phyloP scores from a whole-genome alignment of 2,113 vertebrate species.

The human region DNA sequence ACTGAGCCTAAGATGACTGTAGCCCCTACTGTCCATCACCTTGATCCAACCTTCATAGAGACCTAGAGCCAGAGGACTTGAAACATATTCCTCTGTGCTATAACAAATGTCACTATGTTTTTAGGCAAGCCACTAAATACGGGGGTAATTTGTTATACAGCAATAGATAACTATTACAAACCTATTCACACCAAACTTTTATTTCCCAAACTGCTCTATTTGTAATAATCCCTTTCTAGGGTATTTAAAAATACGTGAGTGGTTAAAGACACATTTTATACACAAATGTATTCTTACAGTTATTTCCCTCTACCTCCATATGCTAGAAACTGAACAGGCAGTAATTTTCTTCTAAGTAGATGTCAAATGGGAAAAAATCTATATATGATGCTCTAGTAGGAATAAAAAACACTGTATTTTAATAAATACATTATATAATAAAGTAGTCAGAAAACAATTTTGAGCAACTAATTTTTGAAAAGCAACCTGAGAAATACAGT shows the following conservation, averaged over 20 bases:
- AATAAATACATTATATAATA: not conserved
- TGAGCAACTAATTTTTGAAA: not conserved
- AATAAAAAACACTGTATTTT: not conserved
- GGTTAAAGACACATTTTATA: not conserved
- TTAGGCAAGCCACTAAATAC: not conserved
- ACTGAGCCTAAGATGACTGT: not conserved
- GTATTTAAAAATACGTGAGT: conserved; percentile 5
- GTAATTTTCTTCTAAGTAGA: not conserved
- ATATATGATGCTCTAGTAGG: not conserved
- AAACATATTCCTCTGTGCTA: not conserved
- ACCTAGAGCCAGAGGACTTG: not conserved
- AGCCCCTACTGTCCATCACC: not conserved
- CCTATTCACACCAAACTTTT: not conserved
- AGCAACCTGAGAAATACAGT: not conserved
- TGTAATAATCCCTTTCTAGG: not conserved
- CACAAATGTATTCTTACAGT: not conserved
- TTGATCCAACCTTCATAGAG: not conserved
- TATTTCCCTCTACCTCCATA: not conserved
- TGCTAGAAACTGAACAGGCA: not conserved
- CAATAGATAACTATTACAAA: conserved; percentile 2
- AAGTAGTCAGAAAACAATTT: not conserved
- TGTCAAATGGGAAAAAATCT: not conserved
- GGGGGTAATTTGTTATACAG: not conserved
- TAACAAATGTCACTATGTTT: not conserved
- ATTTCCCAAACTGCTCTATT: not conserved